Percentiles rank a stretch among this genome's conserved stretches.
Conservation (phyloP, 2,888 invertebrate genomes). For the Thelaira solivaga region DNA sequence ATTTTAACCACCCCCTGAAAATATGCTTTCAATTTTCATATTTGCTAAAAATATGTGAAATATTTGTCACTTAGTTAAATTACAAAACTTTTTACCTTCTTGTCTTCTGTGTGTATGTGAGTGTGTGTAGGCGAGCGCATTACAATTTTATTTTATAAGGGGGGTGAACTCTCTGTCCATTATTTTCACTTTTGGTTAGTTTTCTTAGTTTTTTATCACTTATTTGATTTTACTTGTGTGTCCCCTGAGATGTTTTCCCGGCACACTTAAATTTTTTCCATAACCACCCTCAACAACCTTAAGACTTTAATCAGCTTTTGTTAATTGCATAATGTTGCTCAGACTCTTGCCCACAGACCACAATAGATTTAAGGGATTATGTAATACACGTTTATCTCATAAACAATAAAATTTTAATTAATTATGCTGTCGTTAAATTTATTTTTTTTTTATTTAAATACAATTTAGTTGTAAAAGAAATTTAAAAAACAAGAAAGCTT, state of each 20-base stretch:
- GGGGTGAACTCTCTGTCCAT: no score
- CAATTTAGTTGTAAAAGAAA: neutral
- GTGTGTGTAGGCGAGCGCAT: no score
- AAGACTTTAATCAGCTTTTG: constrained; percentile 42
- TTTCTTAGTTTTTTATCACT: neutral
- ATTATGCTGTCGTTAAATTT: neutral
- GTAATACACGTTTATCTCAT: constrained; percentile 41
- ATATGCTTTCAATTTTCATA: constrained; percentile 22
- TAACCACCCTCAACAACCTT: constrained; percentile 57
- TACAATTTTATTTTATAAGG: no score
- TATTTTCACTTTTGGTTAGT: neutral
- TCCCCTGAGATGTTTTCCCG: constrained; percentile 35
- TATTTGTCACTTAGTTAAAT: constrained; percentile 53
- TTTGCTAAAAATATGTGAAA: constrained; percentile 4
- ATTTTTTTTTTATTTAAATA: neutral
- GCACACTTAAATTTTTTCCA: constrained; percentile 54
- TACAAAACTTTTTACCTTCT: constrained; percentile 28
- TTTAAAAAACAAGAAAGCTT: neutral
- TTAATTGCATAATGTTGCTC: constrained; percentile 44
- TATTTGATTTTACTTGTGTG: neutral
- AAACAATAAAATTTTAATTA: constrained; percentile 55
- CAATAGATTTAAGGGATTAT: neutral
- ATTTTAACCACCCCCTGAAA: constrained; percentile 1
- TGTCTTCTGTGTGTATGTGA: no score
- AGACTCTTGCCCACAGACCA: neutral